phyloP scores from a whole-genome alignment of 2,113 vertebrate genomes.

The Salvelinus sp. region DNA sequence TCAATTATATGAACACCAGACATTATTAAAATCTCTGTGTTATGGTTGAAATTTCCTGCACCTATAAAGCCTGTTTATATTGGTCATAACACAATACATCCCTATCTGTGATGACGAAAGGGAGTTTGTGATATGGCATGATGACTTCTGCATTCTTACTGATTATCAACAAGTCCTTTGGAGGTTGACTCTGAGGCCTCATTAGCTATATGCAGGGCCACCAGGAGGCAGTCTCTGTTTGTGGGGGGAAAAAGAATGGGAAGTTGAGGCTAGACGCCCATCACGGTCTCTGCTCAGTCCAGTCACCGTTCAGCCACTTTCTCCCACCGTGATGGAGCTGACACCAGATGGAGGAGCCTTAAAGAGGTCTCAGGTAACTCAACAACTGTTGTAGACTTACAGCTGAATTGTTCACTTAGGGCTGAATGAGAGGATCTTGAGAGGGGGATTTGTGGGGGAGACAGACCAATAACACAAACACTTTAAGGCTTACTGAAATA shows the following conservation, averaged over 20 bases:
- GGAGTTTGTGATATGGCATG: no score
- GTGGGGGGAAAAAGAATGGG: not conserved
- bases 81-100: not conserved
- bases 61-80: not conserved
- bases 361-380: constrained; percentile 31
- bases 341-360: constrained; percentile 36
- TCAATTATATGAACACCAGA: not conserved
- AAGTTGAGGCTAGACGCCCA: constrained; percentile 1
- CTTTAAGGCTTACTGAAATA: no score
- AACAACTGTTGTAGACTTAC: no score
- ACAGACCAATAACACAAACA: no score
- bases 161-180: not conserved
- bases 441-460: constrained; percentile 34
- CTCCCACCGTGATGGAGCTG: not conserved
- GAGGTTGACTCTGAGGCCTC: not conserved
- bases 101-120: not conserved
- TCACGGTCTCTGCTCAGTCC: constrained; percentile 1
- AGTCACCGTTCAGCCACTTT: not conserved
- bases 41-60: not conserved
- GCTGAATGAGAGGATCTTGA: constrained; percentile 12
- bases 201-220: not conserved
- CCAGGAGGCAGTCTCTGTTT: constrained; percentile 7
- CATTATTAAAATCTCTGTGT: not conserved
- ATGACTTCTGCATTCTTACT: no score
- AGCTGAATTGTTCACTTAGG: not conserved